Evolutionary conservation across 2,113 vertebrate species (phyloP).

Genomic region (Ophiodon elongatus): DNA sequence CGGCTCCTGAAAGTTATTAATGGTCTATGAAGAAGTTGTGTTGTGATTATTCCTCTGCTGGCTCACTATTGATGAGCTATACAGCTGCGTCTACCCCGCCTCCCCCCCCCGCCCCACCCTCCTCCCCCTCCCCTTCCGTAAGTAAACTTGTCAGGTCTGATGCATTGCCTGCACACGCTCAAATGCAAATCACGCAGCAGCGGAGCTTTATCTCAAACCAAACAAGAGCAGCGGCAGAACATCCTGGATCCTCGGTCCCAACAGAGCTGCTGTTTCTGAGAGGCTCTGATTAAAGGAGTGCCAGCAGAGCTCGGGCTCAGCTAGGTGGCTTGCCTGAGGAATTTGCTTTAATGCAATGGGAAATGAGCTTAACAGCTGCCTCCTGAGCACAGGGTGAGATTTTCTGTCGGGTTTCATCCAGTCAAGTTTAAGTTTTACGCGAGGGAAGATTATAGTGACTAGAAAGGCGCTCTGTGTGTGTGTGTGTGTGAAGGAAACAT

Average conservation of each 20-base stretch:
- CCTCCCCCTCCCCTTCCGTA: background rate
- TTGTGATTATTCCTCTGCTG: slow-evolving; percentile 37
- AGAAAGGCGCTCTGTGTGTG: background rate
- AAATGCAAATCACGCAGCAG: slow-evolving; percentile 69
- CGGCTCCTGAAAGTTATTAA: slow-evolving; percentile 58
- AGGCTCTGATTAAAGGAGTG: slow-evolving; percentile 56
- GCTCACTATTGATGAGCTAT: slow-evolving; percentile 71
- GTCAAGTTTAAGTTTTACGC: slow-evolving; percentile 5
- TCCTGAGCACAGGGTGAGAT: slow-evolving; percentile 25
- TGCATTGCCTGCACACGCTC: slow-evolving; percentile 59
- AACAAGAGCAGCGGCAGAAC: slow-evolving; percentile 63
- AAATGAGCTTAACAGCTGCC: slow-evolving; percentile 38
- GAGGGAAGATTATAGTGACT: background rate
- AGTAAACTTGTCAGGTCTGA: slow-evolving; percentile 77
- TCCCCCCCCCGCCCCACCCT: too few species aligned
- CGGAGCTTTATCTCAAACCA: slow-evolving; percentile 67
- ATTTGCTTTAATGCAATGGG: slow-evolving; percentile 39
- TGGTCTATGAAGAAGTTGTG: slow-evolving; percentile 48
- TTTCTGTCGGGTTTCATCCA: slow-evolving; percentile 27
- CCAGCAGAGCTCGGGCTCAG: slow-evolving; percentile 16
- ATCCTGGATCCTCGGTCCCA: slow-evolving; percentile 46
- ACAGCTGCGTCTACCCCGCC: background rate
- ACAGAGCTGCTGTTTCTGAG: slow-evolving; percentile 51
- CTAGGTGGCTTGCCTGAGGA: slow-evolving; percentile 29
- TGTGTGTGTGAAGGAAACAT: background rate